Evolutionary conservation across 2,113 vertebrate species (phyloP), one percentile per base, ranked within the genome.

Genomic region (Dissostichus mawsoni): DNA sequence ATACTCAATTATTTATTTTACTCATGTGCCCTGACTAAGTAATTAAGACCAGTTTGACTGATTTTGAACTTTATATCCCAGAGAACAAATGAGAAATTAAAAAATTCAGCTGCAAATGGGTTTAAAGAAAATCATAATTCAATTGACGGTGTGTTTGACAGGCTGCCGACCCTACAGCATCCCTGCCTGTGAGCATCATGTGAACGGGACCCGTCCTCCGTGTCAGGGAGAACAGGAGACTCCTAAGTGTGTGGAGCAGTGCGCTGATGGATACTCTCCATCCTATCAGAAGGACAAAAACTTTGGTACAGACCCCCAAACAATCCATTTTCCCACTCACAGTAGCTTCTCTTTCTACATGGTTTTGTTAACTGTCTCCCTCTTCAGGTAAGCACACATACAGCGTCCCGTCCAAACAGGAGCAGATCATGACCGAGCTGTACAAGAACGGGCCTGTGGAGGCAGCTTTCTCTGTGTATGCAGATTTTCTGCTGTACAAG

Each of bases 381-480:
- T 44, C 53, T 65, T 52, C 80, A 95, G 97, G 97, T 0, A 89
- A 87, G 52, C 91, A 76, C 2, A 87, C 96, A 0, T 98, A 98
- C 0, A 83, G 82, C 0, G 81, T 99, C 25, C 92, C 96, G 10
- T 83, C 85, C 5, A 85, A 80, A 0, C 95, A 96, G 89, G 80
- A 94, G 13, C 95, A 98, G 79, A 99, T 99, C 90, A 98, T 96
- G 97, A 92, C 94, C 0, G 98, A 99, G 90, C 91, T 99, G 82
- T 98, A 95, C 92, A 97, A 96, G 79, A 96, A 96, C 0, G 98
- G 98, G 18, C 98, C 98, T 0, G 96, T 95, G 80, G 97, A 98
- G 83, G 97, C 93, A 23, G 95, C 96, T 0, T 98, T 99, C 82
- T 56, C 86, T 0, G 97, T 99, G 45, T 99, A 95, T 1, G 90